These are phyloP conservation scores for Azemiops feae DNA, from an alignment of 2,113 vertebrate species.

Conservation along the genomic window DNA sequence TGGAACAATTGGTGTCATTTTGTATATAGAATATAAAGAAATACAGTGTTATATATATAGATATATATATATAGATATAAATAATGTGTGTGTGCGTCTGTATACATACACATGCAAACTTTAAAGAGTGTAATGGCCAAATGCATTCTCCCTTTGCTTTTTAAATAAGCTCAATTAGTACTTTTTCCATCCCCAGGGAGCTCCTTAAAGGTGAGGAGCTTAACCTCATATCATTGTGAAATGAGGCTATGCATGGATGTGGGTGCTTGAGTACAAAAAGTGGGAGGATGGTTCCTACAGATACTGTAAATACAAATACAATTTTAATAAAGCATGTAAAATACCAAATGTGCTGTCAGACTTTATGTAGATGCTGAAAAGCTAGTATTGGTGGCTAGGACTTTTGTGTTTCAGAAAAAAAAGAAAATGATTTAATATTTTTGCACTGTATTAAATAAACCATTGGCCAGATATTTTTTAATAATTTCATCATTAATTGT, in stretches of 20 bases:
- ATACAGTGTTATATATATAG: constrained; percentile 97
- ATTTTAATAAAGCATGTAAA: constrained; percentile 99
- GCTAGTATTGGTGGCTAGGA: constrained; percentile 56
- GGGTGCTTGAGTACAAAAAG: constrained; percentile 67
- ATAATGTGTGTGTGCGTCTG: neutral
- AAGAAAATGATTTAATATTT: constrained; percentile 22
- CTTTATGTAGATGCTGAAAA: constrained; percentile 70
- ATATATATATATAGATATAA: constrained; percentile 74
- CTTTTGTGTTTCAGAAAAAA: constrained; percentile 35
- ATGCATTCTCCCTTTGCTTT: constrained; percentile 72
- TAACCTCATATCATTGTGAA: constrained; percentile 60
- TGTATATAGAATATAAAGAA: constrained; percentile 87
- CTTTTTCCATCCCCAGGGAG: constrained; percentile 65
- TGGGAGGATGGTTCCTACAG: constrained; percentile 77
- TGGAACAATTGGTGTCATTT: constrained; percentile 77
- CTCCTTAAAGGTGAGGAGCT: constrained; percentile 67
- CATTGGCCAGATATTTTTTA: constrained; percentile 16
- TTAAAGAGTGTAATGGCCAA: constrained; percentile 87
- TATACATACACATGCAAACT: constrained; percentile 84
- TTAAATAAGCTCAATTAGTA: constrained; percentile 63
- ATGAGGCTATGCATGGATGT: constrained; percentile 60
- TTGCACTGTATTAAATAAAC: neutral
- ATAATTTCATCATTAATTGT: constrained; percentile 32
- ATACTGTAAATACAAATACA: constrained; percentile 93
- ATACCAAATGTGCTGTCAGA: constrained; percentile 81